phyloP scores from a whole-genome alignment of 1,140 invertebrate species.

The Lutraria rhynchaena region DNA sequence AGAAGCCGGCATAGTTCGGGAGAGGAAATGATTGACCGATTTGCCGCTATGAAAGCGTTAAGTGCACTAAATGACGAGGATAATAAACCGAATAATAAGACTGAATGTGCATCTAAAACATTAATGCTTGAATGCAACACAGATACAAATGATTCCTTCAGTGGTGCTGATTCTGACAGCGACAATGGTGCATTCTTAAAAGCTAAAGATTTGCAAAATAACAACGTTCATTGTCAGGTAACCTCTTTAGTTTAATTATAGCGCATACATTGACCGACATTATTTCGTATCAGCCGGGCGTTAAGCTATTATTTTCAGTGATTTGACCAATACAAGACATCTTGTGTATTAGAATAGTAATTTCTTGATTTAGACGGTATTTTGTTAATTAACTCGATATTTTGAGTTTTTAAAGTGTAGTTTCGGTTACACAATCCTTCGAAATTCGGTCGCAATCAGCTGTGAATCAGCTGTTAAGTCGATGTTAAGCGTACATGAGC shows the following conservation, averaged over 20 bases:
- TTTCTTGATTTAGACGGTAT: too few species aligned
- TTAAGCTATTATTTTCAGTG: background rate
- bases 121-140: conserved; percentile 51
- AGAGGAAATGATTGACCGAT: conserved; percentile 66
- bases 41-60: conserved; percentile 61
- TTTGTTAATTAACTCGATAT: background rate
- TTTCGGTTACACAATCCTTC: conserved; percentile 5
- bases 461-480: conserved; percentile 59
- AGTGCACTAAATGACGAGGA: conserved; percentile 48
- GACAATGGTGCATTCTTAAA: conserved; percentile 29
- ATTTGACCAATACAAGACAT: background rate
- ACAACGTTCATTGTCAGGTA: conserved; percentile 41
- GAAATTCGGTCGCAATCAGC: conserved; percentile 59
- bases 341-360: too few species aligned
- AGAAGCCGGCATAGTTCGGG: conserved; percentile 72
- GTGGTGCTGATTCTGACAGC: conserved; percentile 44
- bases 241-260: conserved; percentile 8
- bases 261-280: conserved; percentile 61
- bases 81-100: background rate
- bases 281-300: background rate
- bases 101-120: conserved; percentile 8
- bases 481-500: conserved; percentile 34
- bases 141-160: conserved; percentile 57
- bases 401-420: background rate
- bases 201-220: conserved; percentile 20